A percentile compares a stretch with the other conserved stretches of the same genome.
These are phyloP conservation scores for Tympanoctomys barrerae DNA, from an alignment of 2,797 vertebrate genomes.

Conservation along the genomic window DNA sequence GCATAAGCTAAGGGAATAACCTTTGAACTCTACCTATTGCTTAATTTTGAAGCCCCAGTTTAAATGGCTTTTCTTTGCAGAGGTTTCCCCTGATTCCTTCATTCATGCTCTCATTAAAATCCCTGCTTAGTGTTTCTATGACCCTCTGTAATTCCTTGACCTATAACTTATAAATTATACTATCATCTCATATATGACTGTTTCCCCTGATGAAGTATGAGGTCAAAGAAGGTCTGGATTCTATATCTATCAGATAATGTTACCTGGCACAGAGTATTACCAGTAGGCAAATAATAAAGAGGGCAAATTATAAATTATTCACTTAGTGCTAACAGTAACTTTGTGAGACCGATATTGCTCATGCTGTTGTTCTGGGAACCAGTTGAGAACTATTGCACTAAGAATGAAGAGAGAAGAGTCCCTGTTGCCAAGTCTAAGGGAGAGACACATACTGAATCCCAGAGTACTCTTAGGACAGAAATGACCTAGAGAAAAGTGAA, in stretches of 20 bases:
- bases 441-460: neutral
- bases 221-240: neutral
- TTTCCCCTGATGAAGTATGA: neutral
- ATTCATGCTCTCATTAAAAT: neutral
- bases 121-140: neutral
- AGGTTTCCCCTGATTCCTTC: neutral
- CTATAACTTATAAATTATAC: neutral
- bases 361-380: neutral
- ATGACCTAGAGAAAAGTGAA: neutral
- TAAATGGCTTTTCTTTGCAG: neutral
- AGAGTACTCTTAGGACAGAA: neutral
- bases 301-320: neutral
- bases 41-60: neutral
- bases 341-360: neutral
- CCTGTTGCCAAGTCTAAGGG: neutral
- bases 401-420: neutral
- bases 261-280: neutral
- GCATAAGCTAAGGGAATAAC: neutral
- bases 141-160: neutral
- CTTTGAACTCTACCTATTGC: neutral
- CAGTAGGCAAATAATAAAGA: neutral
- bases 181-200: neutral
- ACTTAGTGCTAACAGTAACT: neutral
- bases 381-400: neutral
- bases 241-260: neutral